These are phyloP conservation scores for Tinea trinotella DNA, from an alignment of 2,888 invertebrate species.

Conservation along the genomic window DNA sequence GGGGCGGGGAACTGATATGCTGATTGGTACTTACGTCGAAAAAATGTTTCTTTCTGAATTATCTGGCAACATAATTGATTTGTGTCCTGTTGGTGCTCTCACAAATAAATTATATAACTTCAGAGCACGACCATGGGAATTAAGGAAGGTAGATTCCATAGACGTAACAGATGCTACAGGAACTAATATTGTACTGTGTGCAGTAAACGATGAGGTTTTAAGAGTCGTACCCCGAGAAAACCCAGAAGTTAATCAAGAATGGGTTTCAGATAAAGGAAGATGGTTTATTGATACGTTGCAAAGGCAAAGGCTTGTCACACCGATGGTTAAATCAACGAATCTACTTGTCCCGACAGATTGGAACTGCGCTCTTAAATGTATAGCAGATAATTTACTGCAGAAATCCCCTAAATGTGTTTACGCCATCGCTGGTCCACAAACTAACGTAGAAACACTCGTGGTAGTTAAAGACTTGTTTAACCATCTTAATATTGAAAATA, in stretches of 20 bases:
- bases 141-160: constrained; percentile 76
- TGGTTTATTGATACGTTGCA: constrained; percentile 98
- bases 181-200: constrained; percentile 50
- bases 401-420: constrained; percentile 69
- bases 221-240: constrained; percentile 55
- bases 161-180: constrained; percentile 62
- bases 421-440: constrained; percentile 52
- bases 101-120: constrained; percentile 97
- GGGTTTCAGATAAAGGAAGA: constrained; percentile 97
- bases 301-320: constrained; percentile 92
- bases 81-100: constrained; percentile 98
- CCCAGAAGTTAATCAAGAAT: constrained; percentile 89
- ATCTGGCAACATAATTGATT: constrained; percentile 98
- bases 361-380: constrained; percentile 88
- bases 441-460: constrained; percentile 55
- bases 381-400: constrained; percentile 74
- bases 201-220: constrained; percentile 46
- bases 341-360: constrained; percentile 87
- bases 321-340: constrained; percentile 84
- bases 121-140: constrained; percentile 98
- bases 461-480: constrained; percentile 54
- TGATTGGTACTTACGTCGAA: constrained; percentile 98
- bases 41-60: constrained; percentile 97
- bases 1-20: constrained; percentile 95
- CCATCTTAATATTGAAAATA: constrained; percentile 45